Percentiles rank a stretch among this genome's conserved stretches.
phyloP scores from a whole-genome alignment of 2,888 invertebrate species.

The Melieria omissa region DNA sequence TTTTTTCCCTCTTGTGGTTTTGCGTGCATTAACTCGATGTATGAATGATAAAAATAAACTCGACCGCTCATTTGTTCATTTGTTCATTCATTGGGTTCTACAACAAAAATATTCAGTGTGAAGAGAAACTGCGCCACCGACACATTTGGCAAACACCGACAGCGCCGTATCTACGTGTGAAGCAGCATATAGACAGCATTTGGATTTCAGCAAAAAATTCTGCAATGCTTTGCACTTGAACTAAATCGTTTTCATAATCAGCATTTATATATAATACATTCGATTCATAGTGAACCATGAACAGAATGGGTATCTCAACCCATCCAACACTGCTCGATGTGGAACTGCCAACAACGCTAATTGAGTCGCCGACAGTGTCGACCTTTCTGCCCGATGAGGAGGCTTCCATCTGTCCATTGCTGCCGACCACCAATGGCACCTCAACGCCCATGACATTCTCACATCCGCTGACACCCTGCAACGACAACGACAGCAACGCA shows the following conservation, averaged over 20 bases:
- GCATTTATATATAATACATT: constrained; percentile 5
- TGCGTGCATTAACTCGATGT: neutral
- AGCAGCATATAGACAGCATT: neutral
- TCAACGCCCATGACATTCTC: constrained; percentile 71
- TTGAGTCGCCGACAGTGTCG: constrained; percentile 63
- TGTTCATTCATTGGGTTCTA: constrained; percentile 28
- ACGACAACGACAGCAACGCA: constrained; percentile 67
- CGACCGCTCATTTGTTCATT: constrained; percentile 16
- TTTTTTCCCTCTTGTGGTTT: neutral
- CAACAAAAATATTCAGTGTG: constrained; percentile 28
- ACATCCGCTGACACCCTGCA: constrained; percentile 71
- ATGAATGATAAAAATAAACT: constrained; percentile 30
- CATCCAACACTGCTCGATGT: constrained; percentile 63
- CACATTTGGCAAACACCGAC: constrained; percentile 5
- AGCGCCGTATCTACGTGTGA: neutral
- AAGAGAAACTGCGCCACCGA: constrained; percentile 23
- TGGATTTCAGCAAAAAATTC: neutral
- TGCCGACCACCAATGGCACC: constrained; percentile 71
- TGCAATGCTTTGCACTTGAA: constrained; percentile 15
- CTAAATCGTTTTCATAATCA: neutral
- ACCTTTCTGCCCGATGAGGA: constrained; percentile 70
- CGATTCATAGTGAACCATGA: constrained; percentile 44
- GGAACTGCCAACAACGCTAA: constrained; percentile 58
- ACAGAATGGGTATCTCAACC: constrained; percentile 61
- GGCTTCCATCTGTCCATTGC: constrained; percentile 75